Conservation (phyloP, 2,888 invertebrate genomes). For the Marasmarcha lunaedactyla region DNA sequence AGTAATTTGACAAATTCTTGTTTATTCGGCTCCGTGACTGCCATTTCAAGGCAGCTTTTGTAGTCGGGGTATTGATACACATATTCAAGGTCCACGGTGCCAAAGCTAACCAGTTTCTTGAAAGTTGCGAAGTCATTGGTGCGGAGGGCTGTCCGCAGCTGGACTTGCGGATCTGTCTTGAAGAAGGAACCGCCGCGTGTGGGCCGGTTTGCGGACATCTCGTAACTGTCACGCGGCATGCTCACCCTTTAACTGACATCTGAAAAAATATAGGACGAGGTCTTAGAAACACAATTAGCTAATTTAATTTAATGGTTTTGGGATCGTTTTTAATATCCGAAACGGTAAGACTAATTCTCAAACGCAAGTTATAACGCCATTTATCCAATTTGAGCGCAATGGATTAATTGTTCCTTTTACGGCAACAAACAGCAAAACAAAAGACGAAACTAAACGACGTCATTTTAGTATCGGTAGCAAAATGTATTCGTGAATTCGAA, state of each 20-base stretch:
- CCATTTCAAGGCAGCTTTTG: constrained; percentile 72
- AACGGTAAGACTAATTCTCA: constrained; percentile 29
- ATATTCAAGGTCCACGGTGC: constrained; percentile 62
- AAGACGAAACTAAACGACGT: too few relatives aligned
- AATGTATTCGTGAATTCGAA: constrained; percentile 17
- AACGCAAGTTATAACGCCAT: constrained; percentile 14
- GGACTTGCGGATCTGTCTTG: constrained; percentile 54
- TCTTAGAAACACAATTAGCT: too few relatives aligned
- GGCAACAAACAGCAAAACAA: too few relatives aligned
- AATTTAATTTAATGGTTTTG: neutral
- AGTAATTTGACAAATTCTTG: constrained; percentile 69
- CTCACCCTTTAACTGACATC: constrained; percentile 50
- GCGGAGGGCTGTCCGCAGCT: constrained; percentile 61
- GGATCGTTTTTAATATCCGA: constrained; percentile 10
- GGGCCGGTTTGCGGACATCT: constrained; percentile 51
- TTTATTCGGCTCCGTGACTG: constrained; percentile 59
- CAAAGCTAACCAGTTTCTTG: constrained; percentile 53
- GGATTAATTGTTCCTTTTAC: too few relatives aligned
- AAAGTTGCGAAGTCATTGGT: constrained; percentile 65
- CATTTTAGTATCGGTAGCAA: too few relatives aligned
- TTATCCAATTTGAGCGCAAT: constrained; percentile 29
- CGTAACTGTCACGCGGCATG: constrained; percentile 59
- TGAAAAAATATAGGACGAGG: constrained; percentile 26
- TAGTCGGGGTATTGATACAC: constrained; percentile 68
- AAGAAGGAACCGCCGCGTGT: constrained; percentile 56